Base-by-base conservation (phyloP, 2,113 vertebrate genomes). In the Thomomys bottae region DNA sequence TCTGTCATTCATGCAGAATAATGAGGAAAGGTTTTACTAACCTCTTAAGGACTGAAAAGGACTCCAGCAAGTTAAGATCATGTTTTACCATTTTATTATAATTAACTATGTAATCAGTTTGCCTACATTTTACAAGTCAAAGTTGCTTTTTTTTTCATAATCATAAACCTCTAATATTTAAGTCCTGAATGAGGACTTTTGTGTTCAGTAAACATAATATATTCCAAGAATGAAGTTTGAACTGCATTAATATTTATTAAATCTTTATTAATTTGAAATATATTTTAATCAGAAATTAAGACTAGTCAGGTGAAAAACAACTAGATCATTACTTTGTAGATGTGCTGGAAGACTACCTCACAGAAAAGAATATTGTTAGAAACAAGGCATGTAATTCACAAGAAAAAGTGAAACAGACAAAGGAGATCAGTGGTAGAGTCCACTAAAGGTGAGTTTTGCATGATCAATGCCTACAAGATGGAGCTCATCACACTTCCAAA, bases 1-100 rank as follows among this genome's bases (percentile, higher is more conserved):
- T 63, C 26, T 59, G 34, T 59, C 73, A 70, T 64, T 91, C 28
- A 68, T 15, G 8, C 66, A 77, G 34, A 89, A 61, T 64, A 45
- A 94, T 70, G 45, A 92, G 23, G 86, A 90, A 90, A 95, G 24
- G 24, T 45, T 83, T 87, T 59, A 76, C 45, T 79, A 61, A 59
- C 38, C 64, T 26, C 34, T 78, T 73, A 85, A 87, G 23, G 40
- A 49, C 4, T 45, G 10, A 87, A 71, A 81, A 85, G 88, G 11
- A 73, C 36, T 57, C 3, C 36, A 79, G 49, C 28, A 89, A 61
- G 89, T 24, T 32, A 76, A 80, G 20, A 67, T 10, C 18, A 76
- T 86, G 87, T 75, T 12, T 45, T 8, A 64, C n/a, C 3, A 40
- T 45, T 91, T 73, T 68, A 75, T 87, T 64, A 63, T n/a, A 87